Conservation (phyloP, 2,888 invertebrate species). For the Ceraclea dissimilis region DNA sequence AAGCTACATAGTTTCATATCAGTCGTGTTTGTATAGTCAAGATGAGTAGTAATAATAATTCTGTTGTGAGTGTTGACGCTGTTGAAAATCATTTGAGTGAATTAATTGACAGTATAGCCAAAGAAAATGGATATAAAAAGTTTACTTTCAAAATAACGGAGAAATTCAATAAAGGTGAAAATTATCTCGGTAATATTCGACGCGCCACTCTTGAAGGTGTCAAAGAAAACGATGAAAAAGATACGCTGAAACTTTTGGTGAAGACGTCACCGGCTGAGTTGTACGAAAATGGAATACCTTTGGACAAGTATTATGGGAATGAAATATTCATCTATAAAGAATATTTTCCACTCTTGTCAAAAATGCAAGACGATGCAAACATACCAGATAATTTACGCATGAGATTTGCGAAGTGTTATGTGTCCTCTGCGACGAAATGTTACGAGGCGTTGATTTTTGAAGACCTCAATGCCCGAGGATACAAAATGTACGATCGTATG, state of each 20-base stretch:
- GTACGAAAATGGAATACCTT: conserved; percentile 4
- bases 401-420: conserved; percentile 11
- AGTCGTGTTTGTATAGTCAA: no score
- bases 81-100: not conserved
- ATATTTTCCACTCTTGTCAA: conserved; percentile 12
- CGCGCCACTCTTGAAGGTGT: conserved; percentile 10
- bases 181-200: conserved; percentile 14
- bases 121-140: not conserved
- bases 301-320: conserved; percentile 6
- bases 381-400: conserved; percentile 20
- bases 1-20: no score
- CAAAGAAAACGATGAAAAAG: conserved; percentile 1
- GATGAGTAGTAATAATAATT: no score
- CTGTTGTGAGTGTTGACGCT: no score
- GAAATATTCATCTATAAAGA: conserved; percentile 11
- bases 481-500: conserved; percentile 14
- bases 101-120: not conserved
- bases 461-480: conserved; percentile 14
- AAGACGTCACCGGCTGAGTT: conserved; percentile 3
- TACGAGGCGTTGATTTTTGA: conserved; percentile 14
- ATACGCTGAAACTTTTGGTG: conserved; percentile 7
- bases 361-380: conserved; percentile 20
- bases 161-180: conserved; percentile 14
- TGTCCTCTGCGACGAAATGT: not conserved
- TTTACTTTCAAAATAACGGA: not conserved